Conservation (phyloP, 2,888 invertebrate genomes). For the Eristalis pertinax region DNA sequence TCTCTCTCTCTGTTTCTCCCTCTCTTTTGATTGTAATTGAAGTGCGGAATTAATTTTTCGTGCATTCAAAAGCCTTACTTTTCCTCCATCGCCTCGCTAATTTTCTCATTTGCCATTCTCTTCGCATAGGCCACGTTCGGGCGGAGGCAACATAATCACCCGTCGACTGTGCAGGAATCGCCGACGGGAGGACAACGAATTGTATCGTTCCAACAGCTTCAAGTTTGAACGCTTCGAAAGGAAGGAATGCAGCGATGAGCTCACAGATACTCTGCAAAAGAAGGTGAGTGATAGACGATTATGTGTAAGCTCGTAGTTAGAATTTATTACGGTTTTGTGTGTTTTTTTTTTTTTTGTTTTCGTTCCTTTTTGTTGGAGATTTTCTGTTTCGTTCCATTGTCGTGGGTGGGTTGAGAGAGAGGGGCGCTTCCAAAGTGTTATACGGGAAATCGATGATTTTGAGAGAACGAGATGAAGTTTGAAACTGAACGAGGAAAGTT, state of each 20-base stretch:
- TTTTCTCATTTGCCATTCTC: conserved; percentile 11
- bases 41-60: conserved; percentile 46
- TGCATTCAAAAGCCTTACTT: conserved; percentile 15
- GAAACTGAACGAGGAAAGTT: conserved; percentile 43
- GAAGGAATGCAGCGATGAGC: conserved; percentile 85
- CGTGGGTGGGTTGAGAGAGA: not conserved
- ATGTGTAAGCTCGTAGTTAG: conserved; percentile 31
- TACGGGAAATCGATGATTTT: not conserved
- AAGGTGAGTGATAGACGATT: conserved; percentile 86
- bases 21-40: conserved; percentile 20
- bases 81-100: not conserved
- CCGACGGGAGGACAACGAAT: conserved; percentile 90
- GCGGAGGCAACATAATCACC: conserved; percentile 83
- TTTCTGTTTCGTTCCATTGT: not conserved
- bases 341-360: no score
- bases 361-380: not conserved
- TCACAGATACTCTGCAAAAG: conserved; percentile 84
- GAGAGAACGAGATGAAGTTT: conserved; percentile 1
- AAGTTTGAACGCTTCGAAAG: conserved; percentile 92
- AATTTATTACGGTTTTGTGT: conserved; percentile 3
- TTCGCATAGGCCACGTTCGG: conserved; percentile 77
- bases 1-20: not conserved
- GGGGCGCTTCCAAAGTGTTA: conserved; percentile 11
- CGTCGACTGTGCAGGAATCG: conserved; percentile 89
- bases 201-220: conserved; percentile 93